A percentile compares a stretch with the other conserved stretches of the same genome.
Evolutionary conservation across 2,797 vertebrate species (phyloP).

Genomic region (Sebastes variabilis): DNA sequence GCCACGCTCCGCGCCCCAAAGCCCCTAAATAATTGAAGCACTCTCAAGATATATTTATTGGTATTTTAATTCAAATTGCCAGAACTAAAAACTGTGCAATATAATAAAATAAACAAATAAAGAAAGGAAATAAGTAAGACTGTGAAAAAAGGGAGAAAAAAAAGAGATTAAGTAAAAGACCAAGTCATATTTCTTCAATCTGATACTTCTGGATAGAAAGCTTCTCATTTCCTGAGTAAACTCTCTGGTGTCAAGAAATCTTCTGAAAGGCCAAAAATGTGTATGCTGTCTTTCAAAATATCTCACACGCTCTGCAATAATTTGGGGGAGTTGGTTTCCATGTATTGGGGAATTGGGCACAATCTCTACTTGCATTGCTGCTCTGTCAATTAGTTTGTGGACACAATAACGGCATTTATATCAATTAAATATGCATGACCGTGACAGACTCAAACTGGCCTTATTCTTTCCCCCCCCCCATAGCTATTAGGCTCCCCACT

Average conservation of each 20-base stretch:
- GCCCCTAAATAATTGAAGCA: conserved; percentile 56
- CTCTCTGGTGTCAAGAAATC: not conserved
- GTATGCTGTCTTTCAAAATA: not conserved
- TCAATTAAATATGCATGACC: conserved; percentile 44
- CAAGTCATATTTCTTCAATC: not conserved
- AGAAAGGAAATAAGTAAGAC: not conserved
- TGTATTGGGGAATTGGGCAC: not conserved
- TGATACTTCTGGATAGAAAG: not conserved
- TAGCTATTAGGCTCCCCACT: conserved; percentile 24
- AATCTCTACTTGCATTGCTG: not conserved
- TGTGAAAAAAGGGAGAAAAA: not conserved
- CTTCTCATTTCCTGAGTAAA: not conserved
- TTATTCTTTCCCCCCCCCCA: not conserved
- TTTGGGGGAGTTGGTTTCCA: not conserved
- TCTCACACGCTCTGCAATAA: not conserved
- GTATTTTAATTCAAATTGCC: conserved; percentile 39
- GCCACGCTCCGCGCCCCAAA: conserved; percentile 44
- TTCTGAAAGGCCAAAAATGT: not conserved
- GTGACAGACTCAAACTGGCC: conserved; percentile 21
- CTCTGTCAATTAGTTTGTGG: conserved; percentile 11
- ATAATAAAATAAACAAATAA: conserved; percentile 8
- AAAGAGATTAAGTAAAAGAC: not conserved
- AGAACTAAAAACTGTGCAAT: conserved; percentile 28
- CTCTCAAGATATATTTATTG: conserved; percentile 42
- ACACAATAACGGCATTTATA: conserved; percentile 16